phyloP scores from a whole-genome alignment of 2,797 vertebrate genomes.

The Thalassophryne amazonica region DNA sequence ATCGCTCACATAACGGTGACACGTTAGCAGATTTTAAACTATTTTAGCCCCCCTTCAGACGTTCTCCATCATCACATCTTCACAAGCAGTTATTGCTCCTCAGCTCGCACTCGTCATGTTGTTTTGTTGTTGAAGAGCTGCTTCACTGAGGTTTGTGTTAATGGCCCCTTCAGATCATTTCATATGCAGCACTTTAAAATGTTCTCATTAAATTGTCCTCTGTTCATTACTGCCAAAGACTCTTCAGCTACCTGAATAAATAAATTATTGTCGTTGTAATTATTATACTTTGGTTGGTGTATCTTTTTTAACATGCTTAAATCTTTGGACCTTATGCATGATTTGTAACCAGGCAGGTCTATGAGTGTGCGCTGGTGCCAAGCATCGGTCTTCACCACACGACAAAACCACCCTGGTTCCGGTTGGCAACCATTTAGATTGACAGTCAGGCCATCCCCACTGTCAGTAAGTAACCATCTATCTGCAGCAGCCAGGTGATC shows the following conservation, averaged over 20 bases:
- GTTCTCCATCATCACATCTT: neutral
- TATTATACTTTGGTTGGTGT: neutral
- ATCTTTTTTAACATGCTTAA: constrained; percentile 1
- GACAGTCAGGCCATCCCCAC: too few species aligned
- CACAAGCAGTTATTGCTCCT: neutral
- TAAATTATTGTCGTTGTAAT: constrained; percentile 78
- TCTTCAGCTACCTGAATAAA: constrained; percentile 68
- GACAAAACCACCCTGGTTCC: too few species aligned
- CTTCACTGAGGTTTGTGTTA: constrained; percentile 1
- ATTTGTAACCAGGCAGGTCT: too few species aligned
- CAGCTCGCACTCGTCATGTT: neutral
- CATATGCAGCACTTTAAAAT: constrained; percentile 38
- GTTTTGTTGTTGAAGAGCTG: neutral
- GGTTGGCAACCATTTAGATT: too few species aligned
- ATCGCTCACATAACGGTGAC: neutral
- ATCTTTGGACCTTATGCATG: neutral
- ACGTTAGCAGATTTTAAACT: neutral
- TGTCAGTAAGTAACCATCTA: too few species aligned
- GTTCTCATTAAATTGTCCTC: constrained; percentile 40
- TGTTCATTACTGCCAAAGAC: constrained; percentile 79
- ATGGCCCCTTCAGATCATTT: constrained; percentile 1
- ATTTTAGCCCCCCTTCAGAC: neutral
- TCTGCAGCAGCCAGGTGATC: too few species aligned
- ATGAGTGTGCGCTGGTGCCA: too few species aligned
- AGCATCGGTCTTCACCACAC: too few species aligned